A percentile compares a stretch with the other conserved stretches of the same genome.
These are phyloP conservation scores for Lamellibrachia luymesi DNA, from an alignment of 1,140 invertebrate genomes.

Conservation along the genomic window DNA sequence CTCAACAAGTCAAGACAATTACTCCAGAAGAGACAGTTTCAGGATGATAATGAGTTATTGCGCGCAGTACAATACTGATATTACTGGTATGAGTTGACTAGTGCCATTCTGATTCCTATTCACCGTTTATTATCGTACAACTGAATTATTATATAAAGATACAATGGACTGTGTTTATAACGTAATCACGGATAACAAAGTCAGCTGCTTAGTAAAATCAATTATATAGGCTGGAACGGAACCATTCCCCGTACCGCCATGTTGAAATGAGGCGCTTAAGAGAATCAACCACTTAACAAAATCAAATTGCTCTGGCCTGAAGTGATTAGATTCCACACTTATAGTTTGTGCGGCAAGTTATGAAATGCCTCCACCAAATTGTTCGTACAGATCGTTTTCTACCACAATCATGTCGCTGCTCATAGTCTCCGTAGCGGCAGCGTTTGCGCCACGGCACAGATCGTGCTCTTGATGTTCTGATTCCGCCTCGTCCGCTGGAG, in stretches of 20 bases:
- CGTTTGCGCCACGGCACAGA: not conserved
- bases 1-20: not conserved
- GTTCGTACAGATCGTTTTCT: not conserved
- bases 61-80: not conserved
- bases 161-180: no score
- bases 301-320: no score
- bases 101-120: not conserved
- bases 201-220: no score
- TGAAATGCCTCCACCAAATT: not conserved
- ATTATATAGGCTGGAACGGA: no score
- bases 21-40: no score
- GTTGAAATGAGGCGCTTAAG: no score
- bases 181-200: no score
- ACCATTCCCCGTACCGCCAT: no score
- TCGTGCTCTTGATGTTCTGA: not conserved
- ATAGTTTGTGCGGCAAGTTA: not conserved
- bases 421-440: not conserved
- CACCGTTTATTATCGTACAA: no score
- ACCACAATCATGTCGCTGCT: not conserved
- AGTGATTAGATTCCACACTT: no score
- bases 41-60: not conserved
- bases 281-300: no score
- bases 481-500: not conserved
- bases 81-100: not conserved
- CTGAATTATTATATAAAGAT: no score